A percentile compares a stretch with the other conserved stretches of the same genome.
Conservation (phyloP, 2,888 invertebrate genomes). For the Ernsta delagoae region DNA sequence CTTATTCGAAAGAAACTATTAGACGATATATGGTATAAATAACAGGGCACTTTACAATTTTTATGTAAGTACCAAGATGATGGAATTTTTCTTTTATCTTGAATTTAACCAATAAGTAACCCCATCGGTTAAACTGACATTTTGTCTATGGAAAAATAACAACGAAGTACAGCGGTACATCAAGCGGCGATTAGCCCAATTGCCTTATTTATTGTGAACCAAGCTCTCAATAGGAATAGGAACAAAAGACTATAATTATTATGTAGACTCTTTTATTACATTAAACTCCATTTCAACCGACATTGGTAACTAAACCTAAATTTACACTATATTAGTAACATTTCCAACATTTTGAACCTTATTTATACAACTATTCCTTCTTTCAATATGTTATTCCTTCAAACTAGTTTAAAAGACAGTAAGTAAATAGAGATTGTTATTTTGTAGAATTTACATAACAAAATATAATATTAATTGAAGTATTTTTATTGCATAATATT, state of each 20-base stretch:
- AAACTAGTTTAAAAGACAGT: constrained; percentile 3
- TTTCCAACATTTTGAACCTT: constrained; percentile 30
- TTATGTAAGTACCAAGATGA: too few species aligned
- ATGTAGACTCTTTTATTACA: constrained; percentile 33
- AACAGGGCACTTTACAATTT: too few species aligned
- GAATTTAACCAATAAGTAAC: too few species aligned
- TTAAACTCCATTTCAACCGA: constrained; percentile 24
- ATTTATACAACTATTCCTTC: constrained; percentile 10
- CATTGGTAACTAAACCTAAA: constrained; percentile 33
- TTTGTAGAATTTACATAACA: constrained; percentile 1
- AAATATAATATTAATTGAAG: constrained; percentile 8
- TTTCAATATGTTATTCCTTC: neutral
- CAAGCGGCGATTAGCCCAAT: too few species aligned
- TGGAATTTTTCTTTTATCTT: too few species aligned
- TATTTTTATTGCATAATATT: neutral
- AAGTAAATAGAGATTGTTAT: neutral
- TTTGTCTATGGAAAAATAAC: too few species aligned
- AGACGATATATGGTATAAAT: too few species aligned
- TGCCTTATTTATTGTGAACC: too few species aligned
- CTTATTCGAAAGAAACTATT: too few species aligned
- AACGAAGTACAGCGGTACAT: too few species aligned
- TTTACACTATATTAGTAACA: constrained; percentile 33
- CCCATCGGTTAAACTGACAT: too few species aligned
- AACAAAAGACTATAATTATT: constrained; percentile 24
- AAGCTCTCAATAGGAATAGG: too few species aligned